Evolutionary conservation across 1,140 invertebrate species (phyloP), one percentile per base, ranked within the genome.

Genomic region (Drosophila tsacasi): DNA sequence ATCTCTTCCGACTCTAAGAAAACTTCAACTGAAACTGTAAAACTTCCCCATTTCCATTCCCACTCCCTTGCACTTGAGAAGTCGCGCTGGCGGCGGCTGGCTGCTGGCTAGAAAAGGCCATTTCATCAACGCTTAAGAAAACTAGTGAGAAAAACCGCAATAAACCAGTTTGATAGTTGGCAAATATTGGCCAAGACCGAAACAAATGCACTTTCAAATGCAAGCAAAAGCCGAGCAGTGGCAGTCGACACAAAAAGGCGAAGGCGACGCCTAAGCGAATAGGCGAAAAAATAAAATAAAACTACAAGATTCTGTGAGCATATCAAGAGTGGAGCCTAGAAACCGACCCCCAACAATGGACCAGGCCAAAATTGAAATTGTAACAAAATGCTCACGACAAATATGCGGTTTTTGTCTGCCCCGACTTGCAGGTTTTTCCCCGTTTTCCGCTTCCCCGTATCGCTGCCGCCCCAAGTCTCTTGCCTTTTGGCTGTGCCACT

Each of bases 301-400:
- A 32, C 30, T 59, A 59, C 66, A 50, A 49, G 67, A 50, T 72
- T 59, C 57, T 67, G 71, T 52, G 67, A 72, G 44, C 57, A 42
- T 50, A 68, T 73, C 58, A 46, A 74, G 54, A 73, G 54, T 73
- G n/a, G 49, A 57, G 55, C 42, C 68, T 73, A 74, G 55, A 73
- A 74, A 52, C 71, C 67, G 71, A 73, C 71, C 71, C 68, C 71
- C 68, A 73, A 74, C 71, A 74, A 74, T 74, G 71, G 68, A 74
- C 68, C 71, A 61, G 69, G 54, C 68, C 71, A 61, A 74, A 72
- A 74, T 73, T 73, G 69, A 73, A 73, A 73, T 73, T 73, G 69
- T 73, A 73, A 73, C 69, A 73, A 73, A 73, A 73, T 73, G 69
- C 69, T 73, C 69, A 73, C 69, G 67, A 73, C 69, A 73, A 73